These are phyloP conservation scores for Melanargia galathea DNA, from an alignment of 2,888 invertebrate species.

Conservation along the genomic window DNA sequence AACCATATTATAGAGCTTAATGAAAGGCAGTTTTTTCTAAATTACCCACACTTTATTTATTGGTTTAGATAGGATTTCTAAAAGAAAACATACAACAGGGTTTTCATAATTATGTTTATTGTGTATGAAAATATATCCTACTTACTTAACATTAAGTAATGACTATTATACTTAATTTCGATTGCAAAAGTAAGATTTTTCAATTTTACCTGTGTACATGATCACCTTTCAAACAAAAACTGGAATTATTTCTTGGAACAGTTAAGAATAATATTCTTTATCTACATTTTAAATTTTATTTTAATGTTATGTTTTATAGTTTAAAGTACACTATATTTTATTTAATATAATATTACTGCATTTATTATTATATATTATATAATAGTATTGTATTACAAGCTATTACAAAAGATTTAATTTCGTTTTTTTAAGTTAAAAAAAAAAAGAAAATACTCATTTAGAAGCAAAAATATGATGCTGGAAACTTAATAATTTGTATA, in stretches of 20 bases:
- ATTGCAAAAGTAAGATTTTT: constrained; percentile 27
- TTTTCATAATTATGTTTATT: constrained; percentile 55
- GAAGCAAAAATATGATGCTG: constrained; percentile 21
- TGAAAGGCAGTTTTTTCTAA: too few relatives aligned
- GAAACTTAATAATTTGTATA: constrained; percentile 34
- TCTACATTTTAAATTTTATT: background rate
- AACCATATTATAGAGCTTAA: too few relatives aligned
- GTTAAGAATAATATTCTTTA: background rate
- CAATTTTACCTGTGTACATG: constrained; percentile 9
- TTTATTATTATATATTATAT: constrained; percentile 20
- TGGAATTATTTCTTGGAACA: background rate
- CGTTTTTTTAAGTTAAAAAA: background rate
- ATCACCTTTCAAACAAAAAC: constrained; percentile 8
- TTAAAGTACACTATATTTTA: constrained; percentile 11
- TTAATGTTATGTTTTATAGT: background rate
- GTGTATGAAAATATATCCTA: constrained; percentile 76
- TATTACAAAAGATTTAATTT: background rate
- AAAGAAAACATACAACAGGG: constrained; percentile 7
- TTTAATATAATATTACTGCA: constrained; percentile 16
- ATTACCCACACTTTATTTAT: too few relatives aligned
- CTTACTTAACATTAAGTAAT: constrained; percentile 72
- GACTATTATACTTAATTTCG: constrained; percentile 46
- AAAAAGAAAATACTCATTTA: background rate
- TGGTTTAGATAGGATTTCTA: background rate
- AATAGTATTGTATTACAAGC: background rate